Percentiles rank a stretch among this genome's conserved stretches.
Evolutionary conservation across 1,140 invertebrate genomes (phyloP).

Genomic region (Aplysia californica): DNA sequence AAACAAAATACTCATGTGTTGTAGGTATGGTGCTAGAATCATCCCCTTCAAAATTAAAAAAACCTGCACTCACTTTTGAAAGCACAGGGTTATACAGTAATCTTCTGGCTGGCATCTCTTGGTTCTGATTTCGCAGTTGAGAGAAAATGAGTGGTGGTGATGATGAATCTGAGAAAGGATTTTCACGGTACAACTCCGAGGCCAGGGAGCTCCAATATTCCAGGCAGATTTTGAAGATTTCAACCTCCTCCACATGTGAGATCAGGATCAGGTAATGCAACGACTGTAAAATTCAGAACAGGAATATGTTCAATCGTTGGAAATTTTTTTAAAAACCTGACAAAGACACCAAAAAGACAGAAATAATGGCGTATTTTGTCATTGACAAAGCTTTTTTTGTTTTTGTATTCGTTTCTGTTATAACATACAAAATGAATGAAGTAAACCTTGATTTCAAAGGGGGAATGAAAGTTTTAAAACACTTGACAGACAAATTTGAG

Average conservation of each 20-base stretch:
- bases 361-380: too few relatives aligned
- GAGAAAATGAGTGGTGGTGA: slow-evolving; percentile 49
- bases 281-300: slow-evolving; percentile 71
- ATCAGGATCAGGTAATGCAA: slow-evolving; percentile 95
- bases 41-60: too few relatives aligned
- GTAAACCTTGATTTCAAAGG: too few relatives aligned
- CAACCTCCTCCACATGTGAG: slow-evolving; percentile 98
- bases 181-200: slow-evolving; percentile 87
- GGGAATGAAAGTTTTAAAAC: too few relatives aligned
- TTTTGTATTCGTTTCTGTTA: too few relatives aligned
- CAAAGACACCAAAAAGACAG: neutral
- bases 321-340: neutral
- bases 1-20: too few relatives aligned
- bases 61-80: slow-evolving; percentile 49
- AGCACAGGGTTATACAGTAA: slow-evolving; percentile 64
- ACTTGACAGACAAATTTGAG: too few relatives aligned
- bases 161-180: slow-evolving; percentile 60
- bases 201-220: slow-evolving; percentile 98
- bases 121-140: slow-evolving; percentile 48
- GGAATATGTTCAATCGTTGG: neutral
- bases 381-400: too few relatives aligned
- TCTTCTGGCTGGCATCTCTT: slow-evolving; percentile 59
- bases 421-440: too few relatives aligned
- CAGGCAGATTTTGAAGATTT: slow-evolving; percentile 99
- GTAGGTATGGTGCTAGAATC: too few relatives aligned